These are phyloP conservation scores for Sorex maritimensis DNA, from an alignment of 2,797 vertebrate genomes.

Conservation along the genomic window DNA sequence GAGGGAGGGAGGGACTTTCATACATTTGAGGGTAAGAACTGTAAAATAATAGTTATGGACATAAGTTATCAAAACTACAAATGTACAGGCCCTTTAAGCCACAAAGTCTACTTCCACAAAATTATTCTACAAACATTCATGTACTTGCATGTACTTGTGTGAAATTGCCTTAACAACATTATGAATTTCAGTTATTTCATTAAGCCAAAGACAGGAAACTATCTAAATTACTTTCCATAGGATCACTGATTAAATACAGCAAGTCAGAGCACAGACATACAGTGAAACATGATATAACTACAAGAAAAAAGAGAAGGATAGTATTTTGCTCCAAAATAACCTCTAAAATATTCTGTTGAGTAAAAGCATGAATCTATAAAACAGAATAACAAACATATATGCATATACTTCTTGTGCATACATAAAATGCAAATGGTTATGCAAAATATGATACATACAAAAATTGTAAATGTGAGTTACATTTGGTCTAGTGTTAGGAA, in stretches of 20 bases:
- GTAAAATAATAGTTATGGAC: too few relatives aligned
- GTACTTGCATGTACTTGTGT: background rate
- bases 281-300: background rate
- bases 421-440: background rate
- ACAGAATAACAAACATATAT: background rate
- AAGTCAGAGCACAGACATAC: background rate
- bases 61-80: background rate
- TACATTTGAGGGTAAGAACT: background rate
- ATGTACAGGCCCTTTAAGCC: background rate
- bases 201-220: constrained; percentile 6
- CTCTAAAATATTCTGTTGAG: background rate
- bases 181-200: background rate
- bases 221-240: constrained; percentile 8
- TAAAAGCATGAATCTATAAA: background rate
- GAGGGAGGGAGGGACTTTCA: background rate
- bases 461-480: constrained; percentile 9
- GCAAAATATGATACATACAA: background rate
- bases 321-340: too few relatives aligned
- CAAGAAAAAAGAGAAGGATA: background rate
- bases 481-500: background rate
- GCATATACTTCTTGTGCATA: background rate
- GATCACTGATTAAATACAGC: constrained; percentile 33
- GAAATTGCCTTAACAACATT: background rate
- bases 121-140: background rate
- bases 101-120: background rate